Evolutionary conservation across 2,888 invertebrate genomes (phyloP), one percentile per base, ranked within the genome.

Genomic region (Brachypalpus laphriformis): DNA sequence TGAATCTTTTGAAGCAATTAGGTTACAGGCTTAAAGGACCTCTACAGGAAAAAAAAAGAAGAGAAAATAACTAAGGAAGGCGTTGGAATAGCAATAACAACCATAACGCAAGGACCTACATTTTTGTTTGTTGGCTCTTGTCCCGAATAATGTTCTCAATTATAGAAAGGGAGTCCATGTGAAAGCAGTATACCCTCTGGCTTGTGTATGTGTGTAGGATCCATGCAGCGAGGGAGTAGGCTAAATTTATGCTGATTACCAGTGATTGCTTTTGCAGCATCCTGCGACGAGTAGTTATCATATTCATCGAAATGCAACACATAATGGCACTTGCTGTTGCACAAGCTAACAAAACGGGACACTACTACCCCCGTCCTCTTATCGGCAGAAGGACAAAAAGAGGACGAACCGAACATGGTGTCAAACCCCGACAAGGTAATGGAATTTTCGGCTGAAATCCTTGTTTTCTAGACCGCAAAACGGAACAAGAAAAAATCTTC

Each of bases 71-170:
- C 56, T 16, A 34, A 78, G 9, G 59, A 66, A 74, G 74, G 80
- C 80, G 80, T 81, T 68, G 68, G 54, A 82, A 70, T 63, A 65
- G 82, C 63, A 82, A 70, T 65, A 70, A 28, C 7, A 28, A 34
- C 63, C 70, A 82, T 65, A 82, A 76, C 70, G 57, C 70, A 68
- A 82, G 76, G 57, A 82, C 70, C 49, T 70, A 65, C 34, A 49
- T 57, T 57, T 66, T 65, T 65, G 74, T 61, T 40, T 63, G 70
- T 72, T 82, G 82, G 77, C 77, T 57, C 82, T 82, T 78, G 77
- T 82, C 71, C 82, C 82, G 72, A 78, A 82, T 78, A 77, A 82
- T 82, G 72, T 72, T 72, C 66, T 77, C 45, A 82, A 82, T 78
- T 82, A 82, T 65, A 57, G 70, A 59, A 75, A 37, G 11, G 34